Percentiles rank a stretch among this genome's conserved stretches.
These are phyloP conservation scores for Chlorodrepanis virens DNA, from an alignment of 2,113 vertebrate species.

Conservation along the genomic window DNA sequence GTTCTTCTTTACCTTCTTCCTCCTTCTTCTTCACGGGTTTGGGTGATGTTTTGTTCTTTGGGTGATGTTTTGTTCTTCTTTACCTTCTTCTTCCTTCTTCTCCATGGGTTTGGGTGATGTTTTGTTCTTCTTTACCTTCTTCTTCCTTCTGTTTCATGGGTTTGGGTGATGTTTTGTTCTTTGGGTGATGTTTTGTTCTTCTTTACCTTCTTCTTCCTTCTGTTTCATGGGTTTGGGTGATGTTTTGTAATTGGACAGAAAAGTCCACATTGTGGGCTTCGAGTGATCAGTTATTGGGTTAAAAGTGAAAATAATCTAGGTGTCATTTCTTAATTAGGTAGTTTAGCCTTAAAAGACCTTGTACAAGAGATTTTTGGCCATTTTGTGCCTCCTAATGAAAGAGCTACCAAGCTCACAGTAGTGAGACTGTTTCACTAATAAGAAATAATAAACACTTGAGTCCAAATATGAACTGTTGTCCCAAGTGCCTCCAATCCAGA, in stretches of 20 bases:
- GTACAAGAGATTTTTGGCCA: not conserved
- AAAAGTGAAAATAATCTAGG: not conserved
- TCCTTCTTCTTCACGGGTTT: too few species aligned
- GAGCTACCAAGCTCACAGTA: not conserved
- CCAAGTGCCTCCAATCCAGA: not conserved
- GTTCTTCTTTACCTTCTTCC: too few species aligned
- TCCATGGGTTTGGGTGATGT: too few species aligned
- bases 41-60: too few species aligned
- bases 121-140: too few species aligned
- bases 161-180: too few species aligned
- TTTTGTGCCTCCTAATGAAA: not conserved
- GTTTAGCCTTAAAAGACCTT: not conserved
- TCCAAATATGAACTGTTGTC: not conserved
- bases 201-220: too few species aligned
- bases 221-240: too few species aligned
- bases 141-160: too few species aligned
- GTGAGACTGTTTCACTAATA: not conserved
- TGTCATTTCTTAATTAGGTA: not conserved
- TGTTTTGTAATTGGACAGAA: not conserved
- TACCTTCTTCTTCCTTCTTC: too few species aligned
- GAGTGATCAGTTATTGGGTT: not conserved
- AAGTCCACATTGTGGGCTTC: fast-evolving
- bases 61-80: too few species aligned
- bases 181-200: too few species aligned
- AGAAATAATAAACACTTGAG: not conserved